Conservation (phyloP, 37 sponge, comb jelly and placozoan genomes). For the Crambe crambe region DNA sequence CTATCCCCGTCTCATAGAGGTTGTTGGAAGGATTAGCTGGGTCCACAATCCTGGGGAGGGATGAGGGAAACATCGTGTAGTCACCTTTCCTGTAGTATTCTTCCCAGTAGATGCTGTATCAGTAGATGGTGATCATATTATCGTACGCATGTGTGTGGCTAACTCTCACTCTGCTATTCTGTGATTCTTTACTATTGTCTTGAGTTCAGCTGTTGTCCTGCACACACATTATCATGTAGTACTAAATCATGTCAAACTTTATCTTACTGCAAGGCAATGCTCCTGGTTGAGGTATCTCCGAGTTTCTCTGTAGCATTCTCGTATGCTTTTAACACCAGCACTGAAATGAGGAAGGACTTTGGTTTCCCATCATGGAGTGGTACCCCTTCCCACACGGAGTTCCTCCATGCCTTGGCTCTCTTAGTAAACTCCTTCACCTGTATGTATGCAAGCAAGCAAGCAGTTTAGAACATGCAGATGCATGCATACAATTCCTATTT, state of each 20-base stretch:
- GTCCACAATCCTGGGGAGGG: conserved; percentile 62
- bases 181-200: conserved; percentile 16
- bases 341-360: conserved; percentile 43
- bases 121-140: no score
- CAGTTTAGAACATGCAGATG: no score
- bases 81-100: conserved; percentile 19
- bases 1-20: conserved; percentile 59
- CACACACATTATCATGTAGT: neutral
- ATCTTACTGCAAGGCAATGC: conserved; percentile 5
- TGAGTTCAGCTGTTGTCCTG: conserved; percentile 14
- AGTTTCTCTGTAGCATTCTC: neutral
- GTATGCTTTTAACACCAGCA: conserved; percentile 34
- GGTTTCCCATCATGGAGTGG: conserved; percentile 29
- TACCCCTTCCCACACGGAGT: conserved; percentile 19
- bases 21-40: conserved; percentile 80
- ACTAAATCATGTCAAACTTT: neutral
- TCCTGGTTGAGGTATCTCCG: neutral
- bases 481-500: no score
- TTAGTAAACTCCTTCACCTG: conserved; percentile 65
- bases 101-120: conserved; percentile 55
- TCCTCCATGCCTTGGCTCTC: conserved; percentile 76
- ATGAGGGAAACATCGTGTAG: conserved; percentile 3
- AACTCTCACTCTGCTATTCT: neutral
- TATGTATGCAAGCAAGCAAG: no score
- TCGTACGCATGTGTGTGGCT: no score